These are phyloP conservation scores for Cyclargus thomasi DNA, from an alignment of 1,140 invertebrate species.

Conservation along the genomic window DNA sequence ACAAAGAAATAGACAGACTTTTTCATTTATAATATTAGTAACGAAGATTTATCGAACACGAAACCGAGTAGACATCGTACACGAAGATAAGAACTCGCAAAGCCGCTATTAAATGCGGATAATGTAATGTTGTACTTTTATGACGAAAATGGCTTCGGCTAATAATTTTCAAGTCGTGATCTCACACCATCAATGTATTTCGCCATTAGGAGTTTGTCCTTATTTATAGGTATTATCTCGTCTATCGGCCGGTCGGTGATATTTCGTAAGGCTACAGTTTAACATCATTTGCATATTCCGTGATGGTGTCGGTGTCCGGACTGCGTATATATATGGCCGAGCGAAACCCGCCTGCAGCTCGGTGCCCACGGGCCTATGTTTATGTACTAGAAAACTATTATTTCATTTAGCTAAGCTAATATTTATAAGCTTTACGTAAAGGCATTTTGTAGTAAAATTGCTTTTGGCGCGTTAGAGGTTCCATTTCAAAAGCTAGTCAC, in stretches of 20 bases:
- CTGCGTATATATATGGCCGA: slow-evolving; percentile 12
- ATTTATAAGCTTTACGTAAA: neutral
- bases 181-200: slow-evolving; percentile 67
- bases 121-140: slow-evolving; percentile 45
- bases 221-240: slow-evolving; percentile 70
- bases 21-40: neutral
- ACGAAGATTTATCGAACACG: neutral
- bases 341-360: neutral
- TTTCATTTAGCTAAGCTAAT: neutral
- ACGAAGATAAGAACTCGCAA: slow-evolving; percentile 16
- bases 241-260: slow-evolving; percentile 52
- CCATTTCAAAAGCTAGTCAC: too few species aligned
- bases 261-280: slow-evolving; percentile 60
- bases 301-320: slow-evolving; percentile 49
- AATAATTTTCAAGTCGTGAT: slow-evolving; percentile 66
- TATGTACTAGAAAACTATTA: neutral
- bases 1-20: too few species aligned
- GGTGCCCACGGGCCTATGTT: neutral
- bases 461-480: too few species aligned
- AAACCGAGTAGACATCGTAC: neutral
- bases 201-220: slow-evolving; percentile 63
- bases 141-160: slow-evolving; percentile 49
- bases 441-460: neutral
- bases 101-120: slow-evolving; percentile 32
- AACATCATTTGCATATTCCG: slow-evolving; percentile 68